A percentile compares a stretch with the other conserved stretches of the same genome.
Evolutionary conservation across 2,113 vertebrate species (phyloP).

Genomic region (Heteronetta atricapilla): DNA sequence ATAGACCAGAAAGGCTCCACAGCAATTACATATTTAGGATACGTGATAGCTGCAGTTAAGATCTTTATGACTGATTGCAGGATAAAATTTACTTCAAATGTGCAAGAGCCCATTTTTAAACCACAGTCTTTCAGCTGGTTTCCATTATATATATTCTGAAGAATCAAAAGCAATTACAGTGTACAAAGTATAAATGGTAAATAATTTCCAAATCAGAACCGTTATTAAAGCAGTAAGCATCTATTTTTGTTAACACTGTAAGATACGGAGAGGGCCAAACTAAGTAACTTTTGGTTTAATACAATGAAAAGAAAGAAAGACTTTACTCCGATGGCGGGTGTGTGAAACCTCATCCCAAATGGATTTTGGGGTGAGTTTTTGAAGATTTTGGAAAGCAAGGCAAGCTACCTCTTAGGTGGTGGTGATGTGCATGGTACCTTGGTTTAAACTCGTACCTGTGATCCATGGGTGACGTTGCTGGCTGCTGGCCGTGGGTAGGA

Average conservation of each 20-base stretch:
- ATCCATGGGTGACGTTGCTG: fast-evolving
- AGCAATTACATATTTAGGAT: slow-evolving; percentile 61
- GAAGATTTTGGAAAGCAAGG: neutral
- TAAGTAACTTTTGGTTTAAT: slow-evolving; percentile 8
- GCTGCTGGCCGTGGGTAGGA: neutral
- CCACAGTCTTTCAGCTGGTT: slow-evolving; percentile 47
- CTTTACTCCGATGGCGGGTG: neutral
- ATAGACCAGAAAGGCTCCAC: slow-evolving; percentile 54
- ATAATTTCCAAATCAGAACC: slow-evolving; percentile 63
- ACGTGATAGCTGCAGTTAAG: slow-evolving; percentile 61
- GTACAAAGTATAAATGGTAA: slow-evolving; percentile 34
- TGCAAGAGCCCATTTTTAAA: slow-evolving; percentile 63
- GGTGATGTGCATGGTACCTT: neutral
- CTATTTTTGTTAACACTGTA: slow-evolving; percentile 20
- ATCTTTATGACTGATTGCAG: slow-evolving; percentile 54
- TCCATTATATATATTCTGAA: slow-evolving; percentile 45
- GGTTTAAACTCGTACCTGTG: neutral
- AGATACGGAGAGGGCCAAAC: slow-evolving; percentile 15
- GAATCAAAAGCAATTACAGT: slow-evolving; percentile 66
- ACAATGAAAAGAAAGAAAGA: neutral
- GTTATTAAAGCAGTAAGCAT: slow-evolving; percentile 38
- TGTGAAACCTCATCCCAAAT: neutral
- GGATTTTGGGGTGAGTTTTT: neutral
- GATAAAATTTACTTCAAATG: slow-evolving; percentile 63
- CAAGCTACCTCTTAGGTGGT: fast-evolving